These are phyloP conservation scores for Morinoia aosen DNA, from an alignment of 2,888 invertebrate species.

Conservation along the genomic window DNA sequence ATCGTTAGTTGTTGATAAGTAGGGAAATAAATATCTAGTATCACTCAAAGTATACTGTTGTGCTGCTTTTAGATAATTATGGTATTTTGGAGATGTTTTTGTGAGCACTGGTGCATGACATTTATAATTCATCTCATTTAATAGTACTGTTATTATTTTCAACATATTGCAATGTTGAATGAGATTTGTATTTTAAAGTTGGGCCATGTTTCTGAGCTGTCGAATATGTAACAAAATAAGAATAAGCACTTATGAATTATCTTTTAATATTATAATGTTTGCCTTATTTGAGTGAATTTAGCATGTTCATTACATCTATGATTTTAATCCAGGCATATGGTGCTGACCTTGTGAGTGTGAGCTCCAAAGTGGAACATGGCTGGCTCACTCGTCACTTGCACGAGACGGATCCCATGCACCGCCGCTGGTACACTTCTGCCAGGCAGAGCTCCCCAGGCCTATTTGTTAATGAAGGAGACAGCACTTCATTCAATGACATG, in stretches of 20 bases:
- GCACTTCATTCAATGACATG: constrained; percentile 82
- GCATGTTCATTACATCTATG: background rate
- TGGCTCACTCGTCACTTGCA: constrained; percentile 88
- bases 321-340: constrained; percentile 76
- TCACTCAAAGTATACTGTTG: too few relatives aligned
- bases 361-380: constrained; percentile 87
- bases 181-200: too few relatives aligned
- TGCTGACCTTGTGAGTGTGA: constrained; percentile 82
- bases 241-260: background rate
- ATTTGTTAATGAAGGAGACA: constrained; percentile 88
- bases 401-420: constrained; percentile 86
- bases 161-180: too few relatives aligned
- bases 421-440: constrained; percentile 77
- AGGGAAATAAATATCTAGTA: too few relatives aligned
- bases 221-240: too few relatives aligned
- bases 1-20: too few relatives aligned
- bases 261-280: background rate
- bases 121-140: too few relatives aligned
- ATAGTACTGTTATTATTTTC: too few relatives aligned
- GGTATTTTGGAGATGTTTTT: too few relatives aligned
- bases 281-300: background rate
- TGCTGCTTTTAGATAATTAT: too few relatives aligned
- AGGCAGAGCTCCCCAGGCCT: constrained; percentile 81
- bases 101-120: too few relatives aligned
- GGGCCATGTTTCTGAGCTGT: too few relatives aligned